A percentile compares a stretch with the other conserved stretches of the same genome.
phyloP scores from a whole-genome alignment of 2,113 vertebrate species.

The Anguilla japonica region DNA sequence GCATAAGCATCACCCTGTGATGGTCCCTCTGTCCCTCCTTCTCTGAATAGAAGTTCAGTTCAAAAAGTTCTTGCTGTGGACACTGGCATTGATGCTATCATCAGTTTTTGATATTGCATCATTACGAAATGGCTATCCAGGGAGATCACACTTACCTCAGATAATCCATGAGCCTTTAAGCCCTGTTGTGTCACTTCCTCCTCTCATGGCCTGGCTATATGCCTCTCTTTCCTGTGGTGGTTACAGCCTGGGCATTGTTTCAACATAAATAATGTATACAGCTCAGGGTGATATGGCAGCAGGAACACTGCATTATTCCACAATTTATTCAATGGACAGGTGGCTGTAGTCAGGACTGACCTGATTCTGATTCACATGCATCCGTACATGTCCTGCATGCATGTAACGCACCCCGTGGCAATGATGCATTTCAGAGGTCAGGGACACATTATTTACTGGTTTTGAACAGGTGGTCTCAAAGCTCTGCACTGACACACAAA shows the following conservation, averaged over 20 bases:
- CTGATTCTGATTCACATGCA: background rate
- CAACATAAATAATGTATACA: background rate
- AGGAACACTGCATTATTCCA: background rate
- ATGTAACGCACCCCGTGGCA: background rate
- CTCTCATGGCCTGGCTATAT: background rate
- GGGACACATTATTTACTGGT: background rate
- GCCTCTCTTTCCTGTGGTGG: background rate
- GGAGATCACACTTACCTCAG: background rate
- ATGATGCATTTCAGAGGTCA: background rate
- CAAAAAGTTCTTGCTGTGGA: background rate
- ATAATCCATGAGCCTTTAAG: background rate
- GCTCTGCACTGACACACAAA: background rate
- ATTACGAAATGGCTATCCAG: too few relatives aligned
- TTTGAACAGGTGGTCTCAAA: background rate
- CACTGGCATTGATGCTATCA: too few relatives aligned
- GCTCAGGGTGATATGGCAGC: background rate
- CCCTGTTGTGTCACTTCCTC: background rate
- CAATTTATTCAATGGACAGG: background rate
- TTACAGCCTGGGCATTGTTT: background rate
- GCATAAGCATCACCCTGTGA: background rate
- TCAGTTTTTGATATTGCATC: too few relatives aligned
- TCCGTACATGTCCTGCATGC: background rate
- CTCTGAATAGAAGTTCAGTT: too few relatives aligned
- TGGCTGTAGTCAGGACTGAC: background rate
- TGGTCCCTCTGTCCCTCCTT: background rate